A percentile compares a stretch with the other conserved stretches of the same genome.
These are phyloP conservation scores for Triops longicaudatus DNA, from an alignment of 1,140 invertebrate genomes.

Conservation along the genomic window DNA sequence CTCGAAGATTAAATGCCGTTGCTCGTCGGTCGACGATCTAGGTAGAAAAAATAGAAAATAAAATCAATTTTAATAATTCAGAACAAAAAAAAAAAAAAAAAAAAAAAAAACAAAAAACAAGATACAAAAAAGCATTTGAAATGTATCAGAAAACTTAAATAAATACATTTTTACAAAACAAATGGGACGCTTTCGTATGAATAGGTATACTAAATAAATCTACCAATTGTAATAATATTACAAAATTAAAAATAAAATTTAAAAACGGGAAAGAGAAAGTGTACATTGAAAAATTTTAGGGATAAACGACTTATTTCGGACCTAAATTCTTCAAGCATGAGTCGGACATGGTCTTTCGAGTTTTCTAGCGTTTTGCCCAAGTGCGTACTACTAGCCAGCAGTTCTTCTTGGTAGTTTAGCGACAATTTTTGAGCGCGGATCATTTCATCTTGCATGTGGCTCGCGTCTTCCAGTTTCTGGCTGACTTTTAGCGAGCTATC, in stretches of 20 bases:
- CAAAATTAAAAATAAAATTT: too few species aligned
- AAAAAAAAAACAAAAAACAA: not conserved
- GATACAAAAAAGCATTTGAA: too few species aligned
- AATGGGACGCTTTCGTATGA: too few species aligned
- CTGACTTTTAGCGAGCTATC: slow-evolving; percentile 43
- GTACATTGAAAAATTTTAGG: too few species aligned
- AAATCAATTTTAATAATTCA: slow-evolving; percentile 10
- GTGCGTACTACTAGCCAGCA: slow-evolving; percentile 44
- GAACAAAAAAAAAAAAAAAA: not conserved
- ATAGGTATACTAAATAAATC: too few species aligned
- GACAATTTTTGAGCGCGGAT: slow-evolving; percentile 47
- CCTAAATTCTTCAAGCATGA: slow-evolving; percentile 46
- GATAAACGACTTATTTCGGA: slow-evolving; percentile 1
- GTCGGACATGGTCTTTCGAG: slow-evolving; percentile 42
- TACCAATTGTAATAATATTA: too few species aligned
- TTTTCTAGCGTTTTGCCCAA: slow-evolving; percentile 40
- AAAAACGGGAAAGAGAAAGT: too few species aligned
- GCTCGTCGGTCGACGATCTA: slow-evolving; percentile 41
- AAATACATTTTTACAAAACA: too few species aligned
- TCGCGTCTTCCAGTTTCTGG: slow-evolving; percentile 43
- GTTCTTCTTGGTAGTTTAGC: slow-evolving; percentile 45
- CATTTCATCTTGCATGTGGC: slow-evolving; percentile 39
- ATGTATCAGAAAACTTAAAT: too few species aligned
- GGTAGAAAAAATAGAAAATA: not conserved
- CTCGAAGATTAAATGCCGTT: slow-evolving; percentile 46